phyloP scores from a whole-genome alignment of 2,888 invertebrate species.

The Tetramorium bicarinatum region DNA sequence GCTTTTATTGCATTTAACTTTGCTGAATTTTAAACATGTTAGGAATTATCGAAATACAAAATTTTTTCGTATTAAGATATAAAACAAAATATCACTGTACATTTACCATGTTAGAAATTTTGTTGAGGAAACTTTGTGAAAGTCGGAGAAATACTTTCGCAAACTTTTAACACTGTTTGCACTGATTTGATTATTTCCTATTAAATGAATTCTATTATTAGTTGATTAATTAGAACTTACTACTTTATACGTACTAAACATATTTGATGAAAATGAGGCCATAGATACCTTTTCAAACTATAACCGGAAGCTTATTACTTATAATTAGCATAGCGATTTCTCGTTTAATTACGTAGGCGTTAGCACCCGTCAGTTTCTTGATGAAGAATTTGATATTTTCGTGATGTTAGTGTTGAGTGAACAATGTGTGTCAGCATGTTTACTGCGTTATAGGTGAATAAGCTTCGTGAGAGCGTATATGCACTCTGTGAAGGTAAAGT shows the following conservation, averaged over 20 bases:
- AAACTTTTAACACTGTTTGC: neutral
- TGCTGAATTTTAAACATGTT: neutral
- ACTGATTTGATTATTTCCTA: too few relatives aligned
- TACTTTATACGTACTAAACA: too few relatives aligned
- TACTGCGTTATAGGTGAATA: slow-evolving; percentile 16
- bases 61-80: neutral
- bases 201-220: too few relatives aligned
- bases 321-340: neutral
- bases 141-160: neutral
- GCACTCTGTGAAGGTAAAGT: neutral
- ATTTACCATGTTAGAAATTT: neutral
- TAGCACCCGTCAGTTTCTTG: neutral
- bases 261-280: too few relatives aligned
- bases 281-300: too few relatives aligned
- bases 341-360: neutral
- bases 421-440: neutral
- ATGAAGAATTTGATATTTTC: slow-evolving; percentile 1
- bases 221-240: too few relatives aligned
- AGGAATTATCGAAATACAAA: neutral
- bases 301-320: neutral
- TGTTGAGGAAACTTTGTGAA: neutral
- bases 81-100: neutral
- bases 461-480: slow-evolving; percentile 12
- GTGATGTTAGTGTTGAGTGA: neutral
- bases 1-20: too few relatives aligned